Evolutionary conservation across 2,888 invertebrate genomes (phyloP).

Genomic region (Mesopsocus fuscifrons): DNA sequence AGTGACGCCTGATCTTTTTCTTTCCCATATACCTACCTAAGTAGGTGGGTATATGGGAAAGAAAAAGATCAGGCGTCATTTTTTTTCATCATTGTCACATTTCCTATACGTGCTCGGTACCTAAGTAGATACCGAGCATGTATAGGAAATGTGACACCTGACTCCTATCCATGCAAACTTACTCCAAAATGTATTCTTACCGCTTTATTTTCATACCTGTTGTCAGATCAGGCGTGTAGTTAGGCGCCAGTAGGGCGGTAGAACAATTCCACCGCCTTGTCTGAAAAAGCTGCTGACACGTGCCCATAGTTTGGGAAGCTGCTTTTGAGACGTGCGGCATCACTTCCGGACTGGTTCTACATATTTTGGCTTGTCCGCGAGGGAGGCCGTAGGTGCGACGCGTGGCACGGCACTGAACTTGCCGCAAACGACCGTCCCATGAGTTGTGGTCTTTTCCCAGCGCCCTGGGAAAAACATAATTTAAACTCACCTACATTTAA

Average conservation of each 20-base stretch:
- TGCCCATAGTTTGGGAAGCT: slow-evolving; percentile 41
- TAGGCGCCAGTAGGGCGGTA: slow-evolving; percentile 48
- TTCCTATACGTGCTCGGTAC: too few relatives aligned
- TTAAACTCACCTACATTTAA: too few relatives aligned
- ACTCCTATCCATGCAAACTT: too few relatives aligned
- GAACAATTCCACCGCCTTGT: slow-evolving; percentile 73
- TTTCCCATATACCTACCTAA: too few relatives aligned
- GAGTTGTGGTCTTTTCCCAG: slow-evolving; percentile 1
- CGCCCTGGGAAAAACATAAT: background rate
- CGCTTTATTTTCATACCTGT: too few relatives aligned
- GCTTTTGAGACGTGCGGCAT: slow-evolving; percentile 63
- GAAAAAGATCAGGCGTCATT: too few relatives aligned
- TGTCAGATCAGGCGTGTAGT: slow-evolving; percentile 53
- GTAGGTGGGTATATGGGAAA: too few relatives aligned
- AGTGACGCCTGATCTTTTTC: too few relatives aligned
- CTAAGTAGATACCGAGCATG: too few relatives aligned
- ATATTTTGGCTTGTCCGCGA: slow-evolving; percentile 41
- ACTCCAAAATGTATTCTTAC: too few relatives aligned
- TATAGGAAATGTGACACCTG: too few relatives aligned
- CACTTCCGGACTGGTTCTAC: slow-evolving; percentile 41
- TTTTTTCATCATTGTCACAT: too few relatives aligned
- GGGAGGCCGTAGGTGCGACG: slow-evolving; percentile 25
- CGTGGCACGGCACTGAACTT: background rate
- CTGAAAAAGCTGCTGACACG: slow-evolving; percentile 50
- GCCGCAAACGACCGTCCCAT: background rate